Conservation (phyloP, 2,888 invertebrate species). For the Abrostola tripartita region DNA sequence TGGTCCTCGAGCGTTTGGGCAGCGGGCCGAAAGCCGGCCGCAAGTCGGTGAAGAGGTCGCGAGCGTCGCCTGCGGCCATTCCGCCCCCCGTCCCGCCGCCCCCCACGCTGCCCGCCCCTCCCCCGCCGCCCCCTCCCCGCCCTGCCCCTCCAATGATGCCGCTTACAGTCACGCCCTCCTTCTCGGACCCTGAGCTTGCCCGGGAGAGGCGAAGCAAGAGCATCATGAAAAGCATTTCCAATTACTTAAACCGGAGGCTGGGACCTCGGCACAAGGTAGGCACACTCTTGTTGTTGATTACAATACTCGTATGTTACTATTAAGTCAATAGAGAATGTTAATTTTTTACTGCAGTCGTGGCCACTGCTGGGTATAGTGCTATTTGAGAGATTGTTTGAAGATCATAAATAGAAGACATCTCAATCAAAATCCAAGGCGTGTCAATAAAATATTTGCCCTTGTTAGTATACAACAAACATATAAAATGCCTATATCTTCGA, state of each 20-base stretch:
- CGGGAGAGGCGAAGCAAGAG: slow-evolving; percentile 92
- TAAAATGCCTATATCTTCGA: neutral
- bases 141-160: slow-evolving; percentile 71
- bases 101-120: slow-evolving; percentile 57
- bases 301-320: neutral
- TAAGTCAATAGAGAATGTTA: slow-evolving; percentile 16
- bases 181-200: slow-evolving; percentile 89
- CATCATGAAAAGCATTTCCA: slow-evolving; percentile 94
- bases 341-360: slow-evolving; percentile 19
- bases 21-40: slow-evolving; percentile 62
- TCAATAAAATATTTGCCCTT: no score
- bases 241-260: slow-evolving; percentile 93
- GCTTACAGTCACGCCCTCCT: slow-evolving; percentile 79
- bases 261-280: slow-evolving; percentile 89
- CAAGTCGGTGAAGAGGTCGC: slow-evolving; percentile 64
- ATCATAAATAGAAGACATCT: neutral
- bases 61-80: slow-evolving; percentile 60
- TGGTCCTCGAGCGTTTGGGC: slow-evolving; percentile 93
- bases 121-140: slow-evolving; percentile 63
- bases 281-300: slow-evolving; percentile 10
- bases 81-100: slow-evolving; percentile 75
- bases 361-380: slow-evolving; percentile 15
- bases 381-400: neutral
- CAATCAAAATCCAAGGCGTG: no score
- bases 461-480: no score